These are phyloP conservation scores for Elegia similella DNA, from an alignment of 2,888 invertebrate genomes.

Conservation along the genomic window DNA sequence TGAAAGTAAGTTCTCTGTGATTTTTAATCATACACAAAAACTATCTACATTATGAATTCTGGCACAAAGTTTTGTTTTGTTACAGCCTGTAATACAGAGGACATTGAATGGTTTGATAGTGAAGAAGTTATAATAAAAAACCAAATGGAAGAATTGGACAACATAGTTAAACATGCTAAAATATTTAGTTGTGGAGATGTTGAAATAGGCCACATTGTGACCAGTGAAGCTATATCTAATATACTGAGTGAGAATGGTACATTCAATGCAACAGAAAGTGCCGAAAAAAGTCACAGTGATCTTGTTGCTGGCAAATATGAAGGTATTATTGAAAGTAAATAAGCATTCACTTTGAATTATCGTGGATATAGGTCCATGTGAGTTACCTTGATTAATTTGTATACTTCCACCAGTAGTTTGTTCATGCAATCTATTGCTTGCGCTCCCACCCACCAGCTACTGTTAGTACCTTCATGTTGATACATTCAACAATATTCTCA, in stretches of 20 bases:
- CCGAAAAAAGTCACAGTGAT: constrained; percentile 87
- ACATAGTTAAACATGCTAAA: constrained; percentile 55
- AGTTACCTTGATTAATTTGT: too few species aligned
- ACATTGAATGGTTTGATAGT: constrained; percentile 54
- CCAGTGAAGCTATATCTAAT: constrained; percentile 56
- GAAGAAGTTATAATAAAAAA: constrained; percentile 51
- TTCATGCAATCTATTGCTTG: too few species aligned
- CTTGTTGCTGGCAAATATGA: constrained; percentile 89
- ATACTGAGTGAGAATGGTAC: constrained; percentile 45
- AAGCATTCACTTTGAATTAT: too few species aligned
- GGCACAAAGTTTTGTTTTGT: constrained; percentile 5
- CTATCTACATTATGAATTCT: not conserved
- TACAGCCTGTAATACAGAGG: constrained; percentile 28
- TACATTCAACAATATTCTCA: too few species aligned
- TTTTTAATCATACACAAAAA: not conserved
- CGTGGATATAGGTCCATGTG: too few species aligned
- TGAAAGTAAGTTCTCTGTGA: too few species aligned
- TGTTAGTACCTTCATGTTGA: too few species aligned
- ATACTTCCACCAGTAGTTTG: too few species aligned
- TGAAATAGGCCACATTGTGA: constrained; percentile 71
- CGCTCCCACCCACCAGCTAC: too few species aligned
- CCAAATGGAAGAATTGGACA: constrained; percentile 51
- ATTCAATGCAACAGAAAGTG: constrained; percentile 65
- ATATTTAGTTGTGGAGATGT: constrained; percentile 67
- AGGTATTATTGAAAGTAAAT: constrained; percentile 60